Evolutionary conservation across 2,113 vertebrate species (phyloP), one percentile per base, ranked within the genome.

Genomic region (Nothoprocta pentlandii): DNA sequence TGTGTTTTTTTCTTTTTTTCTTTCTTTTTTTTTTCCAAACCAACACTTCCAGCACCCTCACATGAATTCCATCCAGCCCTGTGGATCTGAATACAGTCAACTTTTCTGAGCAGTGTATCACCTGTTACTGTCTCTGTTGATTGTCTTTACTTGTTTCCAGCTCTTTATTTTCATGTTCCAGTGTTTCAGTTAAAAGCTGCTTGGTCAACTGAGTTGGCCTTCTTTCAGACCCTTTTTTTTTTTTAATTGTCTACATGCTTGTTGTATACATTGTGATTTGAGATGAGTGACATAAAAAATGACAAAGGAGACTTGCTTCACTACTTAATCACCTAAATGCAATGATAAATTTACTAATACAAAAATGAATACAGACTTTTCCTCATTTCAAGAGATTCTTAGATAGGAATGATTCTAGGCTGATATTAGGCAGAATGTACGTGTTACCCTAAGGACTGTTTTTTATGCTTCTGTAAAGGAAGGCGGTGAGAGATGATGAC

Each of bases 401-500:
- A 36, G 32, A 5, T 32, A 12, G 10, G 16, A 9, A 9, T 64
- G 16, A 16, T 75, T 63, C 25, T 41, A 56, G 20, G 17, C 54
- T 56, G 39, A 49, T 15, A 4, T 9, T 81, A 70, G 20, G 14
- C 44, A 77, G 1, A 1, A 11, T 54, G 26, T 54, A 20, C 53
- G 13, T 56, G 16, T 1, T 1, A 1, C 70, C 12, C 12, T 36
- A 54, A 36, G 46, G 62, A 36, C 1, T 1, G 13, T 53, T 77
- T 78, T 2, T 36, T 6, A 4, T 6, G 22, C 20, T 41, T 58
- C 63, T 34, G 14, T 73, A 16, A 41, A 34, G 62, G 51, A 30
- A 67, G n/a, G 25, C 30, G 12, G 12, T 49, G 61, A 30, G 56
- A 30, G 69, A 11, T 46, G 30, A 3, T 25, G 54, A 56, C 14